Percentiles rank a stretch among this genome's conserved stretches.
Evolutionary conservation across 2,113 vertebrate species (phyloP).

Genomic region (Cryptotis parvus): DNA sequence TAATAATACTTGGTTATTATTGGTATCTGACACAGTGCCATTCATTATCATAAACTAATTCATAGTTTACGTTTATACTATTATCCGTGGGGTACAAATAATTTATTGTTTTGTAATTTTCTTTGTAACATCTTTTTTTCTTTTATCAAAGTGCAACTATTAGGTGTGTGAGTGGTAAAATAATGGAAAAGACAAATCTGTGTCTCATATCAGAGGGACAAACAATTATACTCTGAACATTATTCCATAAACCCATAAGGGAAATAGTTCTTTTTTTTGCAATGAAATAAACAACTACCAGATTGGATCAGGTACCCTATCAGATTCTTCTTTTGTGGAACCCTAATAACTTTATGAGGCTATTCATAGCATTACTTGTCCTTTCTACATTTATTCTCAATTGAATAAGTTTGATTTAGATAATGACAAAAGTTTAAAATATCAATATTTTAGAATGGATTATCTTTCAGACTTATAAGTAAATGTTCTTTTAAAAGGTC

Average conservation of each 20-base stretch:
- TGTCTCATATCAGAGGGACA: background rate
- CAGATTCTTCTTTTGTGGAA: background rate
- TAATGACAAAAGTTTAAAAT: background rate
- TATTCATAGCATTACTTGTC: background rate
- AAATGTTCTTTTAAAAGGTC: background rate
- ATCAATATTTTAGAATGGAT: background rate
- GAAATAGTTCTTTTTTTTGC: too few relatives aligned
- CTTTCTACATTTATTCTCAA: background rate
- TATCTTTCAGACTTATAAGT: background rate
- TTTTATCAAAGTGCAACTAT: background rate
- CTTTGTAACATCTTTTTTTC: background rate
- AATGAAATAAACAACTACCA: too few relatives aligned
- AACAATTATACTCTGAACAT: background rate
- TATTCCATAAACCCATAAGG: background rate
- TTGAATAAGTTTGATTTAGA: background rate
- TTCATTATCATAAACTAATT: background rate
- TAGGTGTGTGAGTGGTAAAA: background rate
- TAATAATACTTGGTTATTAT: background rate
- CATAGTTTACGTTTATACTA: background rate
- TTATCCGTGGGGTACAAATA: background rate
- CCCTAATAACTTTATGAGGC: background rate
- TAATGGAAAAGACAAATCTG: background rate
- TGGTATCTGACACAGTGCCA: background rate
- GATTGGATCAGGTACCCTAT: too few relatives aligned
- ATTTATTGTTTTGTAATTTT: conserved; percentile 14